Conservation (phyloP, 1,140 invertebrate species). For the Hylyphantes graminicola region DNA sequence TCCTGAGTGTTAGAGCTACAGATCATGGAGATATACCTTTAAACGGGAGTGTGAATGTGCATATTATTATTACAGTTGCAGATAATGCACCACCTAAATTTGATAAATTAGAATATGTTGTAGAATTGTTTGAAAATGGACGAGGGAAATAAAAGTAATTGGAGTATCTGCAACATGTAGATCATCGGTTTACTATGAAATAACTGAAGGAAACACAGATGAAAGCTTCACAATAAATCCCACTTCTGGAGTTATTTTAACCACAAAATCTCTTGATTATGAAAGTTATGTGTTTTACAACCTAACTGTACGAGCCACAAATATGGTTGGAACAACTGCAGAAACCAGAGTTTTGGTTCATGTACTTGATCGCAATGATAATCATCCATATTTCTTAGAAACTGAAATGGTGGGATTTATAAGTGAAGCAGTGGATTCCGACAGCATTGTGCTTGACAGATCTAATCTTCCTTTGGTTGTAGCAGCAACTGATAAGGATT, state of each 20-base stretch:
- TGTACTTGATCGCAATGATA: constrained; percentile 78
- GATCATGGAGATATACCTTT: constrained; percentile 82
- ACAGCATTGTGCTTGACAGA: constrained; percentile 78
- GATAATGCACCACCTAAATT: constrained; percentile 79
- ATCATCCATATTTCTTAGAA: constrained; percentile 80
- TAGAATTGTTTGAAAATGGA: constrained; percentile 87
- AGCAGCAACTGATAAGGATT: constrained; percentile 81
- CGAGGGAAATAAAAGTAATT: constrained; percentile 81
- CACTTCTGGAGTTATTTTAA: constrained; percentile 79
- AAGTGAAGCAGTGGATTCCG: constrained; percentile 78
- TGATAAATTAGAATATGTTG: constrained; percentile 73
- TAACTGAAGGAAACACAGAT: constrained; percentile 79
- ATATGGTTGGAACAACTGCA: constrained; percentile 77
- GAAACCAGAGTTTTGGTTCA: constrained; percentile 67
- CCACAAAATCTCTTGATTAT: constrained; percentile 82
- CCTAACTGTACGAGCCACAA: constrained; percentile 83
- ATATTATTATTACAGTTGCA: constrained; percentile 72
- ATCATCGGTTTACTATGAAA: constrained; percentile 84
- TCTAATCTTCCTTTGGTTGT: constrained; percentile 76
- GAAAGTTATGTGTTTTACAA: constrained; percentile 83
- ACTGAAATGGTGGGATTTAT: constrained; percentile 77
- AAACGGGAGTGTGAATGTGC: constrained; percentile 80
- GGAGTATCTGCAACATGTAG: constrained; percentile 81
- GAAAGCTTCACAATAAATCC: constrained; percentile 85
- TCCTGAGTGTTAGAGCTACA: constrained; percentile 82